phyloP scores from a whole-genome alignment of 2,113 vertebrate species.

The Gymnobelideus leadbeateri region DNA sequence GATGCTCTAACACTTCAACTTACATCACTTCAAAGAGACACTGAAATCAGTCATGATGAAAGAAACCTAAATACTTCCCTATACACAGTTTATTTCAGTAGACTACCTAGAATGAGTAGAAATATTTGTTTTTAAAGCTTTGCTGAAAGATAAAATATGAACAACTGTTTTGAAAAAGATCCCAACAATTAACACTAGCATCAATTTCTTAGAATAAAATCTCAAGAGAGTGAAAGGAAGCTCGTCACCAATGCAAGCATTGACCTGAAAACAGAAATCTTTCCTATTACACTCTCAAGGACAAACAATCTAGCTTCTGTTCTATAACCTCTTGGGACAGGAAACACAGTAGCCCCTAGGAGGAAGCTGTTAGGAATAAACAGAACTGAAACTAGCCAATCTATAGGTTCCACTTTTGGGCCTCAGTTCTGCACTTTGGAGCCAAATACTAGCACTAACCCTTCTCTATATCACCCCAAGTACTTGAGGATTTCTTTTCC shows the following conservation, averaged over 20 bases:
- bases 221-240: not conserved
- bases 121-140: not conserved
- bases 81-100: not conserved
- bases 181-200: not conserved
- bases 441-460: not conserved
- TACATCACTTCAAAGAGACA: slow-evolving; percentile 33
- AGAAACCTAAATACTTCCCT: not conserved
- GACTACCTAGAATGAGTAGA: not conserved
- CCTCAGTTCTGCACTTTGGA: not conserved
- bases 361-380: not conserved
- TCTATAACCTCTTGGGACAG: not conserved
- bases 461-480: not conserved
- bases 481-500: not conserved
- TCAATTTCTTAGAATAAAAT: not conserved
- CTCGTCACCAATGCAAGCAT: not conserved
- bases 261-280: not conserved
- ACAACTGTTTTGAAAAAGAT: not conserved
- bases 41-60: not conserved
- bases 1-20: slow-evolving; percentile 21
- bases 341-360: not conserved
- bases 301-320: not conserved
- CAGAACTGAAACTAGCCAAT: not conserved
- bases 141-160: not conserved
- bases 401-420: not conserved
- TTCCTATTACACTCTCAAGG: not conserved